Percentiles rank a stretch among this genome's conserved stretches.
Conservation (phyloP, 2,113 vertebrate genomes). For the Grus americana region DNA sequence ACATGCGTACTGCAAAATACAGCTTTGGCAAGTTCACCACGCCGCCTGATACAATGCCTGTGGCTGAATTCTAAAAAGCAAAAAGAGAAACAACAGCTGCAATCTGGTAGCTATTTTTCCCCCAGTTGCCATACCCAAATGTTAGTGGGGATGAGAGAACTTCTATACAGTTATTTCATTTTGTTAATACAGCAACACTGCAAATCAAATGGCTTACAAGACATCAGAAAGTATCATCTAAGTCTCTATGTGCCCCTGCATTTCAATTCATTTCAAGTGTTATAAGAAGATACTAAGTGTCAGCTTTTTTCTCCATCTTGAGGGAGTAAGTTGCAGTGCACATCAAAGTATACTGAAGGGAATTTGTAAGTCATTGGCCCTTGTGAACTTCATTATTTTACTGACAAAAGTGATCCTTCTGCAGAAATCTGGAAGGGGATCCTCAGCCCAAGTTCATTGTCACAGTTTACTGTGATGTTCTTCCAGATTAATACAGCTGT, state of each 20-base stretch:
- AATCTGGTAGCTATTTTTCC: not conserved
- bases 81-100: too few relatives aligned
- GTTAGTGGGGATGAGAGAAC: not conserved
- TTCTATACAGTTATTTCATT: not conserved
- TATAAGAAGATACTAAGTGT: not conserved
- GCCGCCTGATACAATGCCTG: accelerated
- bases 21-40: not conserved
- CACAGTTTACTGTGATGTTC: not conserved
- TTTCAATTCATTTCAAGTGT: not conserved
- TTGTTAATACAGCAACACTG: not conserved
- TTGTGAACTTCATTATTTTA: not conserved
- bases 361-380: not conserved
- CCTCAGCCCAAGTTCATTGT: not conserved
- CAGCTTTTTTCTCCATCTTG: not conserved
- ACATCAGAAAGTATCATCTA: not conserved
- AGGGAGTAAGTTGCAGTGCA: not conserved
- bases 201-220: not conserved
- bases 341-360: not conserved
- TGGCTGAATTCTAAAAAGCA: not conserved
- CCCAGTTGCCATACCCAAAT: not conserved
- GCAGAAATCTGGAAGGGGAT: not conserved
- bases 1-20: not conserved
- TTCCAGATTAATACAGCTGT: slow-evolving; percentile 18
- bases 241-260: not conserved
- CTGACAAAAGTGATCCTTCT: not conserved